Evolutionary conservation across 2,888 invertebrate species (phyloP), one percentile per base, ranked within the genome.

Genomic region (Andrena trimmerana): DNA sequence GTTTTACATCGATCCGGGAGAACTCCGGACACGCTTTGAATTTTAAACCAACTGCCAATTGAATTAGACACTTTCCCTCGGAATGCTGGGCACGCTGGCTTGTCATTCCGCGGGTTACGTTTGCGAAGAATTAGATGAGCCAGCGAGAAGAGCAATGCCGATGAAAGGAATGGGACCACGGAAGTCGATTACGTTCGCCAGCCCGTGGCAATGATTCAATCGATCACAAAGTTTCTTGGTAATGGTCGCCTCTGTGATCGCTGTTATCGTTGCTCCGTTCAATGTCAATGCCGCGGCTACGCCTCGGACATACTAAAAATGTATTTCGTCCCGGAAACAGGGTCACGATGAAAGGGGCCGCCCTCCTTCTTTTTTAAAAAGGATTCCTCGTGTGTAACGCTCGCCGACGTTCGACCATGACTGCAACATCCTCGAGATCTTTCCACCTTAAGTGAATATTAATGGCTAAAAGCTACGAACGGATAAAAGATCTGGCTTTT

Each of bases 301-400:
- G 54, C 10, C 8, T 36, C 24, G 24, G 13, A 16, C 29, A 36
- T 20, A 70, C 36, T 48, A 80, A 77, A 81, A 79, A 63, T 66
- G 24, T 65, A 50, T 72, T 70, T 42, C 42, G 10, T 27, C n/a
- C 57, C 2, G 36, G n/a, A 50, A 86, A 86, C 62, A 84, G 24
- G 81, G 86, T 84, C 86, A 76, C 20, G 6, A 29, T 33, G 62
- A 31, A 65, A 68, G 62, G 42, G 31, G 27, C 62, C 42, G 59
- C 50, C 60, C 67, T 31, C 50, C 50, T 65, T 59, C 72, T 54
- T 63, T 65, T 62, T 86, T 84, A 62, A n/a, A 31, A 31, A 36
- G 57, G 48, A 66, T 73, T 67, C 60, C 69, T 27, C 36, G 10
- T 24, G 24, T 29, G 63, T 31, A 8, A 27, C 36, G 24, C 42